Evolutionary conservation across 2,797 vertebrate genomes (phyloP).

Genomic region (Coregonus ussuriensis): DNA sequence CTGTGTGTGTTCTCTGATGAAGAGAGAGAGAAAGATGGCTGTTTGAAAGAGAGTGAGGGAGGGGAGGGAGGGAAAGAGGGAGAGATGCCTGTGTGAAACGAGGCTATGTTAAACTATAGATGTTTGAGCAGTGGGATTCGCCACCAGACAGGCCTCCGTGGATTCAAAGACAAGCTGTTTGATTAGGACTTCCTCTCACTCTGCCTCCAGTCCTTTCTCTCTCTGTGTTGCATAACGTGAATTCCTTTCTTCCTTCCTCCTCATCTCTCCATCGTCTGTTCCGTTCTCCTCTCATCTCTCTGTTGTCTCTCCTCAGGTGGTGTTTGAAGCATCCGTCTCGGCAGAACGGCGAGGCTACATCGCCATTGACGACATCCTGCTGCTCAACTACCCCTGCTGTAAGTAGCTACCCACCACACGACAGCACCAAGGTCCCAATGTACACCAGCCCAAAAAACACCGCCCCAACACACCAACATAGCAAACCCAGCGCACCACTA

Average conservation of each 20-base stretch:
- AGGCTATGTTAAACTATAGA: neutral
- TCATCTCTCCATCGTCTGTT: too few relatives aligned
- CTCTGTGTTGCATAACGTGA: conserved; percentile 4
- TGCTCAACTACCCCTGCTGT: conserved; percentile 87
- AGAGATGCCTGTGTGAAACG: conserved; percentile 1
- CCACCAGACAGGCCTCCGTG: neutral
- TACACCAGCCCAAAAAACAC: neutral
- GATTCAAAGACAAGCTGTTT: neutral
- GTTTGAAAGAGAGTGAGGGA: conserved; percentile 4
- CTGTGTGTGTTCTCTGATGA: neutral
- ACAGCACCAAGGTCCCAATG: neutral
- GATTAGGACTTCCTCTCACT: neutral
- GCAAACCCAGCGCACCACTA: neutral
- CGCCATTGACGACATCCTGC: conserved; percentile 91
- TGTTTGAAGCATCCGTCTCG: conserved; percentile 90
- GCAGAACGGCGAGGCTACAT: conserved; percentile 87
- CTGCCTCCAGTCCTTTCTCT: neutral
- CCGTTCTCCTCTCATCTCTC: neutral
- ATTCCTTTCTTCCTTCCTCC: neutral
- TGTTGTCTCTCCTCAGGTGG: conserved; percentile 76
- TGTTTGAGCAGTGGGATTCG: neutral
- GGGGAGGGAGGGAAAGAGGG: neutral
- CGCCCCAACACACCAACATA: neutral
- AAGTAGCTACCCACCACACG: conserved; percentile 51
- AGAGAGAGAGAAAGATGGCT: neutral